Percentiles rank a stretch among this genome's conserved stretches.
phyloP scores from a whole-genome alignment of 2,797 vertebrate species.

The Limosa lapponica region DNA sequence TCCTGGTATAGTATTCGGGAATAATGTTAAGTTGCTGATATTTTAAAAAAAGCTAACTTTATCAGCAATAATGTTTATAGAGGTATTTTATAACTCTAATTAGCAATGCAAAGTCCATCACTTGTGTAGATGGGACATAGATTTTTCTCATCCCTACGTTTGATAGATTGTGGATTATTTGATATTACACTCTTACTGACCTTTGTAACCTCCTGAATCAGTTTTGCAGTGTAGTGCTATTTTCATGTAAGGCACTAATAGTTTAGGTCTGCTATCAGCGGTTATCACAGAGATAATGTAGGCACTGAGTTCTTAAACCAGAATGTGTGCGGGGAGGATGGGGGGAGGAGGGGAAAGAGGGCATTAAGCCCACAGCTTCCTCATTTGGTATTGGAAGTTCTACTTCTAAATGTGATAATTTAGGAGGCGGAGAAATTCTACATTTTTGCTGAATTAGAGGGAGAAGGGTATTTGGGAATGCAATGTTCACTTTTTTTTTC shows the following conservation, averaged over 20 bases:
- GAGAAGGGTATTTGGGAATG: neutral
- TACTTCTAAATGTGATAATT: neutral
- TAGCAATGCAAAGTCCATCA: neutral
- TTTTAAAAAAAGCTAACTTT: neutral
- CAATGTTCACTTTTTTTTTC: neutral
- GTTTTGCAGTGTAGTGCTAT: neutral
- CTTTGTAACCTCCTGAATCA: neutral
- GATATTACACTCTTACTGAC: neutral
- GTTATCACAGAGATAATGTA: neutral
- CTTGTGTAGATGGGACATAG: neutral
- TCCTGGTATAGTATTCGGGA: neutral
- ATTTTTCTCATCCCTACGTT: neutral
- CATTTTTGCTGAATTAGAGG: neutral
- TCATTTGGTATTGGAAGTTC: neutral
- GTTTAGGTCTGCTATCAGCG: neutral
- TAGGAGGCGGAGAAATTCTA: neutral
- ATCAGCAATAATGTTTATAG: neutral
- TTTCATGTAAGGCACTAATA: neutral
- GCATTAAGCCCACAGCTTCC: neutral
- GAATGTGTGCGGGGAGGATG: fast-evolving
- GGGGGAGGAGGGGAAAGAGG: no score
- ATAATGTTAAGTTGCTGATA: neutral
- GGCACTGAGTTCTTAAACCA: neutral
- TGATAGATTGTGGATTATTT: neutral
- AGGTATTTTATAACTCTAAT: neutral